phyloP scores from a whole-genome alignment of 2,888 invertebrate genomes.

The Macrostomum cliftonense region DNA sequence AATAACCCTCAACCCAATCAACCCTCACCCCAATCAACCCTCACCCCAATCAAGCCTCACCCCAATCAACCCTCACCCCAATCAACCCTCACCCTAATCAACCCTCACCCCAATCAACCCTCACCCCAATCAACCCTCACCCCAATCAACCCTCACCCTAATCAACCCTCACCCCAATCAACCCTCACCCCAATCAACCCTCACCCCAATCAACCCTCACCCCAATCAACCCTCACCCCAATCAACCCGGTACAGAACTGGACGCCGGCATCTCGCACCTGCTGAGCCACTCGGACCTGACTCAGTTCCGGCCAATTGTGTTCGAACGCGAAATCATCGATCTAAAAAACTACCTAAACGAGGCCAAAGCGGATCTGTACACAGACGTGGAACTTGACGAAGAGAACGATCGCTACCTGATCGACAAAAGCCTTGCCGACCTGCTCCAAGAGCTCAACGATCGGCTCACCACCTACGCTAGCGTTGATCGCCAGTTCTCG shows the following conservation, averaged over 20 bases:
- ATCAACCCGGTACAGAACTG: constrained; percentile 1
- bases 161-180: too few species aligned
- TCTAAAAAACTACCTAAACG: constrained; percentile 27
- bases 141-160: too few species aligned
- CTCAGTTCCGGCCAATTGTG: constrained; percentile 13
- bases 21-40: too few species aligned
- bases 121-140: too few species aligned
- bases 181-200: too few species aligned
- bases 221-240: too few species aligned
- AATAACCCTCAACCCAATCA: too few species aligned
- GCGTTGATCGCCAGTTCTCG: constrained; percentile 2
- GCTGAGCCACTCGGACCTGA: constrained; percentile 2
- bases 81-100: too few species aligned
- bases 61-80: too few species aligned
- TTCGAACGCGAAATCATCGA: constrained; percentile 27
- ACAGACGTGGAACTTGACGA: constrained; percentile 22
- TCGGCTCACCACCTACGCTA: constrained; percentile 2
- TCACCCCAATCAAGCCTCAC: too few species aligned
- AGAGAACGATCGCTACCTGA: constrained; percentile 16
- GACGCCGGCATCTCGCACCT: constrained; percentile 5
- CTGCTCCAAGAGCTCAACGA: constrained; percentile 18
- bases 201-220: too few species aligned
- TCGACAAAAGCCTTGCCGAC: constrained; percentile 16
- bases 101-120: too few species aligned
- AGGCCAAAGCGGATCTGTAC: constrained; percentile 16